phyloP scores from a whole-genome alignment of 2,888 invertebrate species.

The Drosophila helvetica region DNA sequence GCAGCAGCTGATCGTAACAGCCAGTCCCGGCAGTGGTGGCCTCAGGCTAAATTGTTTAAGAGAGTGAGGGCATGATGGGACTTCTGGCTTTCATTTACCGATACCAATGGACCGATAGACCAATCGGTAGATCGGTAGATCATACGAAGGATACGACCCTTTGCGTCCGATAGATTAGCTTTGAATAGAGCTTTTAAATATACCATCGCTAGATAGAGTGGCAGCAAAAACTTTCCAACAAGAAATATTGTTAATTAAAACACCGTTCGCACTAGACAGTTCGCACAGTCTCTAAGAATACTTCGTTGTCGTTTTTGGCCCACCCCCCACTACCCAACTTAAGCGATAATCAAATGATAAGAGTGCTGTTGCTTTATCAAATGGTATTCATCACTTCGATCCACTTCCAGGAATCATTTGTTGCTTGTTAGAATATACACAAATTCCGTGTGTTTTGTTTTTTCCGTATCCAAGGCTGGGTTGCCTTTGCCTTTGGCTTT shows the following conservation, averaged over 20 bases:
- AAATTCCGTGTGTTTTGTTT: constrained; percentile 7
- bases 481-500: constrained; percentile 46
- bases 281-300: too few relatives aligned
- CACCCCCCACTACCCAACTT: too few relatives aligned
- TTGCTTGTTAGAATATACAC: constrained; percentile 32
- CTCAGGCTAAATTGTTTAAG: background rate
- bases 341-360: background rate
- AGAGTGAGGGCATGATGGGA: too few relatives aligned
- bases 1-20: constrained; percentile 26
- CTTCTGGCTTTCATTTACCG: too few relatives aligned
- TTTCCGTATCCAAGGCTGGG: constrained; percentile 62
- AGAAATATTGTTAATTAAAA: too few relatives aligned
- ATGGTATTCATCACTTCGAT: background rate
- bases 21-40: background rate
- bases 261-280: too few relatives aligned
- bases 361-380: background rate
- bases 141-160: background rate
- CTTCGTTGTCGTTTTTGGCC: too few relatives aligned
- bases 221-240: too few relatives aligned
- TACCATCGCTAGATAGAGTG: background rate
- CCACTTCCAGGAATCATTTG: constrained; percentile 37
- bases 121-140: background rate
- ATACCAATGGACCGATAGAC: too few relatives aligned
- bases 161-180: background rate
- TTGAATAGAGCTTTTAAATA: background rate